Conservation (phyloP, 2,888 invertebrate genomes). For the Athripsodes cinereus region DNA sequence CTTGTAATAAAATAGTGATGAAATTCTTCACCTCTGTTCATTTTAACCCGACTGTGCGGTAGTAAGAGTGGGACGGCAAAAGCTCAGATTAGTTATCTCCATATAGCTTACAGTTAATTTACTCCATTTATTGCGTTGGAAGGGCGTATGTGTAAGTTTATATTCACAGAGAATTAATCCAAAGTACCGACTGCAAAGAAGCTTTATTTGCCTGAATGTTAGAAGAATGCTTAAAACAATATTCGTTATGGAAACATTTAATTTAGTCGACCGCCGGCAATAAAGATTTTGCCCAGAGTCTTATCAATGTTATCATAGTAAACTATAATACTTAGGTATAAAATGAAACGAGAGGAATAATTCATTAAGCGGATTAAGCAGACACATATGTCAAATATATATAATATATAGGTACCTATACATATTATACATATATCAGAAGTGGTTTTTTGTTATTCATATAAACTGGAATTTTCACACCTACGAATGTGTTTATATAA, state of each 20-base stretch:
- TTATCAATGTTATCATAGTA: constrained; percentile 1
- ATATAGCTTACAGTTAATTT: constrained; percentile 1
- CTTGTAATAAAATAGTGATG: neutral
- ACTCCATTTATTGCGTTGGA: neutral
- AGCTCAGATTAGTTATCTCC: neutral
- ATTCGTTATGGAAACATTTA: constrained; percentile 20
- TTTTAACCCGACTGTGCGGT: neutral
- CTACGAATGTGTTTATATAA: too few relatives aligned
- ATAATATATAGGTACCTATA: too few relatives aligned
- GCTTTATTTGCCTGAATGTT: neutral
- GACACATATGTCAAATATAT: too few relatives aligned
- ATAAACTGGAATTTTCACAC: too few relatives aligned
- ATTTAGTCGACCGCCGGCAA: constrained; percentile 27
- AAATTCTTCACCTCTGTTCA: neutral
- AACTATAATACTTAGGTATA: neutral
- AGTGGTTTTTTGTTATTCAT: too few relatives aligned
- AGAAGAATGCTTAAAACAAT: neutral
- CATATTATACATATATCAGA: too few relatives aligned
- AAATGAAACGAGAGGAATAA: neutral
- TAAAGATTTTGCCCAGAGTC: constrained; percentile 25
- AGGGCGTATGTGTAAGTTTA: neutral
- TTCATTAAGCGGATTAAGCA: neutral
- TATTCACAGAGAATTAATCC: neutral
- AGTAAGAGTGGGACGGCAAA: neutral
- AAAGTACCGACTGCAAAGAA: neutral